Base-by-base conservation (phyloP, 2,797 vertebrate genomes). In the Ctenochaetus hawaiiensis region DNA sequence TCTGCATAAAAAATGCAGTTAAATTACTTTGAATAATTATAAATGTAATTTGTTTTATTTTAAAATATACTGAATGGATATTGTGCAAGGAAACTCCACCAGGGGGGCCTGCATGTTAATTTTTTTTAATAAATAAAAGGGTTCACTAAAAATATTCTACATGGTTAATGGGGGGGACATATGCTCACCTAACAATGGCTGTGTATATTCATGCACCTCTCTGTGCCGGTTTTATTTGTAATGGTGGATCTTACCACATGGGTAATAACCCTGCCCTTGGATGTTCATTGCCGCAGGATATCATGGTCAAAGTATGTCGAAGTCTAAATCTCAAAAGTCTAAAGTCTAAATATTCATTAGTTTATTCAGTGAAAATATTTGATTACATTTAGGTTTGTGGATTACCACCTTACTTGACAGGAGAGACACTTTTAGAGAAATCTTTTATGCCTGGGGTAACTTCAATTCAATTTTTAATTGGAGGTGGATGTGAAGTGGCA, bases 401-500 rank as follows among this genome's bases (percentile, higher is more conserved):
- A 60, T 44, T 60, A 34, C 48, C 8, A 72, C 11, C 49, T 58
- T 14, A 67, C 45, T 53, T 49, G 54, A 41, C 16, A 57, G 23
- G 4, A 47, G 11, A 79, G 17, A 61, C 48, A 37, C 7, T 72
- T 49, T 37, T 43, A n/a, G 34, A 20, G 30, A 49, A 10, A 44
- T 49, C 23, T 44, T 73, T 73, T 41, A 17, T 44, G 71, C 58
- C 52, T 53, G 45, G 7, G 58, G 47, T 64, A 49, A 52, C 16
- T 66, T 67, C 63, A 11, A 63, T 75, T 30, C 1, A 10, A 22
- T 34, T 68, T 64, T 22, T 12, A 54, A 79, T 64, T 48, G 8
- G 57, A 70, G 62, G 17, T 2, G 45, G 47, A 58, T 54, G n/a
- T 45, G 11, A 52, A 70, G 30, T 69, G 39, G 71, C 34, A 60